These are phyloP conservation scores for Pogonomyrmex californicus DNA, from an alignment of 1,140 invertebrate genomes.

Conservation along the genomic window DNA sequence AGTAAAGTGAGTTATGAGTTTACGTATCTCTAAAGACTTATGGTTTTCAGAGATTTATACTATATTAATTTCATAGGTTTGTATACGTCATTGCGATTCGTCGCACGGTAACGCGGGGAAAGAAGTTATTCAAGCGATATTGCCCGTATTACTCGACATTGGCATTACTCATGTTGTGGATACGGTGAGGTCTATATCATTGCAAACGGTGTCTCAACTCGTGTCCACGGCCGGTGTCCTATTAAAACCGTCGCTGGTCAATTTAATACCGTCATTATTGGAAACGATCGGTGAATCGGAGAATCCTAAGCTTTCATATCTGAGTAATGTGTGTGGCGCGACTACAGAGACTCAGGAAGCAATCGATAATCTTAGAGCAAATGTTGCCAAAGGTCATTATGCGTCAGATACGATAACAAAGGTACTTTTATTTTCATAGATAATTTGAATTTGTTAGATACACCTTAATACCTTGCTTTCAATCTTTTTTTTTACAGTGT, in stretches of 20 bases:
- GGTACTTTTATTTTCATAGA: conserved; percentile 49
- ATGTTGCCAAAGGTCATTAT: conserved; percentile 93
- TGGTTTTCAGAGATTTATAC: background rate
- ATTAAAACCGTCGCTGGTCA: conserved; percentile 93
- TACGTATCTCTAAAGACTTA: background rate
- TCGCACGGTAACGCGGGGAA: conserved; percentile 93
- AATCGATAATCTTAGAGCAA: conserved; percentile 92
- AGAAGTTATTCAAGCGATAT: conserved; percentile 91
- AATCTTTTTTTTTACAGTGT: conserved; percentile 88
- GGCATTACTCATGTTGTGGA: conserved; percentile 93
- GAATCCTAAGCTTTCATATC: conserved; percentile 92
- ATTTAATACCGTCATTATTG: conserved; percentile 94
- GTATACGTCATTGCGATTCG: conserved; percentile 92
- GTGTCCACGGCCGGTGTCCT: conserved; percentile 92
- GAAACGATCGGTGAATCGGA: conserved; percentile 95
- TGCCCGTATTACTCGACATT: conserved; percentile 93
- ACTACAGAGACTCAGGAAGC: conserved; percentile 90
- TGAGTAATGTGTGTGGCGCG: conserved; percentile 91
- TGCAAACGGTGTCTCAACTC: conserved; percentile 94
- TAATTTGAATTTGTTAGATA: background rate
- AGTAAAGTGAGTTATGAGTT: conserved; percentile 90
- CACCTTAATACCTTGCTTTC: conserved; percentile 9
- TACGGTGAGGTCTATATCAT: conserved; percentile 93
- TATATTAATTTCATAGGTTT: conserved; percentile 87
- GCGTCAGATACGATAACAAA: conserved; percentile 94